phyloP scores from a whole-genome alignment of 1,140 invertebrate genomes.

The Brachionus koreanus region DNA sequence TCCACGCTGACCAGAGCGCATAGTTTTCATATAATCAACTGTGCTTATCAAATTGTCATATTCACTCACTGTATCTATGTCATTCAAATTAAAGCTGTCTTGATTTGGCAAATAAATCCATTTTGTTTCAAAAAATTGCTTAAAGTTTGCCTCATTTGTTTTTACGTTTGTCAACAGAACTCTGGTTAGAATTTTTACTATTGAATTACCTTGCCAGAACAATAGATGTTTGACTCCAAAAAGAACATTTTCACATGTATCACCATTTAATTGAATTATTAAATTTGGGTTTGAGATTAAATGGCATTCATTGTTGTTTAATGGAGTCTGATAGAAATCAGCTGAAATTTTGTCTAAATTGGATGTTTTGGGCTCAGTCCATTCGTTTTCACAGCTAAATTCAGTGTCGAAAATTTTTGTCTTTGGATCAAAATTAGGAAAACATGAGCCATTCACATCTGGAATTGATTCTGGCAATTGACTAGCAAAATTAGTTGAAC shows the following conservation, averaged over 20 bases:
- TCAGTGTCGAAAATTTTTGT: neutral
- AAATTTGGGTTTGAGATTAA: neutral
- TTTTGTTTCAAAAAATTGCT: conserved; percentile 38
- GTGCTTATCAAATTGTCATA: conserved; percentile 6
- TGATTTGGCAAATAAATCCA: conserved; percentile 30
- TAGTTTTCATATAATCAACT: neutral
- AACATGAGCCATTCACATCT: neutral
- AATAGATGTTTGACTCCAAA: neutral
- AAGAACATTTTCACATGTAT: neutral
- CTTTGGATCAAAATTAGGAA: neutral
- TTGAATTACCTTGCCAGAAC: conserved; percentile 2
- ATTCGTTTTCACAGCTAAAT: neutral
- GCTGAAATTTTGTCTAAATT: neutral
- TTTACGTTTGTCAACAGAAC: neutral
- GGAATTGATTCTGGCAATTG: neutral
- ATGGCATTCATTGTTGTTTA: neutral
- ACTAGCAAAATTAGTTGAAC: neutral
- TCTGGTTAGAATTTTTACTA: conserved; percentile 18
- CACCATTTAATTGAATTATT: neutral
- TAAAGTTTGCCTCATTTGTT: neutral
- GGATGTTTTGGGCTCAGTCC: neutral
- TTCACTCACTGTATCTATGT: neutral
- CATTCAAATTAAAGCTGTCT: neutral
- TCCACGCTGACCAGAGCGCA: neutral
- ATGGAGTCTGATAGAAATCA: conserved; percentile 1